Evolutionary conservation across 2,888 invertebrate species (phyloP).

Genomic region (Eupithecia insigniata): DNA sequence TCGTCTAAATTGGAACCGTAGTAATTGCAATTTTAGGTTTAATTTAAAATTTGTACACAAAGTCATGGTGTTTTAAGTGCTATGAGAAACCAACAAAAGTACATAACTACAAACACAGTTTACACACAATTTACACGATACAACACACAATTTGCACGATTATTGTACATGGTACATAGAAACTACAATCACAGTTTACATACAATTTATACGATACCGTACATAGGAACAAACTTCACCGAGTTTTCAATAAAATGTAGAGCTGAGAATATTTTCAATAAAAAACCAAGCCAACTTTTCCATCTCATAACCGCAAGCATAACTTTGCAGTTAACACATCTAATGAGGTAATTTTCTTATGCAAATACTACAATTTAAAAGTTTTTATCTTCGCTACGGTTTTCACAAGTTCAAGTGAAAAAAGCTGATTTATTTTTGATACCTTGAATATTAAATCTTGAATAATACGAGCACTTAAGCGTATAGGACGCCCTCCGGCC

Average conservation of each 20-base stretch:
- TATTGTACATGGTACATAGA: no score
- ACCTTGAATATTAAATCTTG: constrained; percentile 13
- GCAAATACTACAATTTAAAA: constrained; percentile 47
- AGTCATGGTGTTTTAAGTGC: background rate
- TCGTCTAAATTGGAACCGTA: background rate
- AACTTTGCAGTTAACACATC: constrained; percentile 47
- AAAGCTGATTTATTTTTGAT: constrained; percentile 29
- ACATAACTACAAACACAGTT: no score
- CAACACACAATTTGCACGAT: no score
- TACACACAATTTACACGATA: no score
- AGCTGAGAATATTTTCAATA: constrained; percentile 24
- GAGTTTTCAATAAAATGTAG: constrained; percentile 29
- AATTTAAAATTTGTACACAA: background rate
- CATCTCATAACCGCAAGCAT: constrained; percentile 43
- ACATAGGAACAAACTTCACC: background rate
- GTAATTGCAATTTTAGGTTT: background rate
- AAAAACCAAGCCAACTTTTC: constrained; percentile 36
- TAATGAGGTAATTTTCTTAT: constrained; percentile 49
- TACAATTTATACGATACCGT: no score
- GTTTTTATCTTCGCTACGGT: constrained; percentile 43
- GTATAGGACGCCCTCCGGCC: background rate
- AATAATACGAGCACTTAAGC: background rate
- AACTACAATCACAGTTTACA: no score
- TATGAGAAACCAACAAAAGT: background rate
- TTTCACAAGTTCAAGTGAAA: constrained; percentile 37